phyloP scores from a whole-genome alignment of 2,888 invertebrate species.

The Amphipyra tragopoginis region DNA sequence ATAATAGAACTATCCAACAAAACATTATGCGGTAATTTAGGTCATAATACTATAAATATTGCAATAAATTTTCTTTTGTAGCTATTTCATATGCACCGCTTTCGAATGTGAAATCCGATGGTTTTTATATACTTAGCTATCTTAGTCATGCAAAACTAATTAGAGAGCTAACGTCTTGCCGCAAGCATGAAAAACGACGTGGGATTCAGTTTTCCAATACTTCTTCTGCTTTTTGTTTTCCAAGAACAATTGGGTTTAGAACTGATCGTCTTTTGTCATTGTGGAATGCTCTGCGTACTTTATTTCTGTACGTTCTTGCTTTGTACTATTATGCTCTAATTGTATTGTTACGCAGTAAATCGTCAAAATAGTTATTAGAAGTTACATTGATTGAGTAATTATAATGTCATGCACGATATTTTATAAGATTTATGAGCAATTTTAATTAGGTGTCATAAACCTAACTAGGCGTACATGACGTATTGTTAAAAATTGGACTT shows the following conservation, averaged over 20 bases:
- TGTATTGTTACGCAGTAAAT: constrained; percentile 39
- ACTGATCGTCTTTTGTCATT: constrained; percentile 29
- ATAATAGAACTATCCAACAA: constrained; percentile 9
- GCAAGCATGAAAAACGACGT: constrained; percentile 61
- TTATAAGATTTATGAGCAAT: constrained; percentile 35
- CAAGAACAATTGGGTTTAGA: constrained; percentile 33
- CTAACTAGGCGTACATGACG: constrained; percentile 23
- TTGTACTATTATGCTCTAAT: constrained; percentile 18
- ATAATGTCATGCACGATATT: constrained; percentile 28
- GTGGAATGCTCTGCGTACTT: constrained; percentile 15
- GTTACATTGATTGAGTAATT: constrained; percentile 42
- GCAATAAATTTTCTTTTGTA: constrained; percentile 44
- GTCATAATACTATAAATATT: constrained; percentile 30
- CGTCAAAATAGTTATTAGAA: constrained; percentile 37
- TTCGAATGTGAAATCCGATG: constrained; percentile 79
- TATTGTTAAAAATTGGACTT: constrained; percentile 24
- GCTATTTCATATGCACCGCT: constrained; percentile 68
- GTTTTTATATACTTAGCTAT: constrained; percentile 70
- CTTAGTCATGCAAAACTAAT: constrained; percentile 86
- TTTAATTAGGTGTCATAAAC: constrained; percentile 39
- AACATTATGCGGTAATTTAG: constrained; percentile 34
- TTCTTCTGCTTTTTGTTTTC: constrained; percentile 47
- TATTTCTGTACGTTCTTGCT: constrained; percentile 19
- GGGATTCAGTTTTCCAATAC: constrained; percentile 64
- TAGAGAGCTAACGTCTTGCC: constrained; percentile 59